Evolutionary conservation across 2,113 vertebrate species (phyloP).

Genomic region (Pyxicephalus adspersus): DNA sequence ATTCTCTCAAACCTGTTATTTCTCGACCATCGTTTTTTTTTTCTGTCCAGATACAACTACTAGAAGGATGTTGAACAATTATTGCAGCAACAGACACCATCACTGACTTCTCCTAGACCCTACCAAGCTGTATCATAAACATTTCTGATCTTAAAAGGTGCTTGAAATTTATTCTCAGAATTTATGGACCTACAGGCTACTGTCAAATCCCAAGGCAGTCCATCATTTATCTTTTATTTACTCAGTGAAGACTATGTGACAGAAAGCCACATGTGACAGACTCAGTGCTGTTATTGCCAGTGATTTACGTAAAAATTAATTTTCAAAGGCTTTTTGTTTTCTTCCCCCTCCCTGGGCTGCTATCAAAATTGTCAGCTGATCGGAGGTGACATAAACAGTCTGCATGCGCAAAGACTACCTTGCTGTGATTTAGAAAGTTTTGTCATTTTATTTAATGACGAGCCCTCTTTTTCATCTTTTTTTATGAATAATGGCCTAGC

Average conservation of each 20-base stretch:
- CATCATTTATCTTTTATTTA: slow-evolving; percentile 21
- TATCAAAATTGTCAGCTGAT: slow-evolving; percentile 19
- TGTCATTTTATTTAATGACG: slow-evolving; percentile 24
- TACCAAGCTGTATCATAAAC: slow-evolving; percentile 19
- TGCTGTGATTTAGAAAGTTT: slow-evolving; percentile 39
- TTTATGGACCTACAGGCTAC: neutral
- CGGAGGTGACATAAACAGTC: neutral
- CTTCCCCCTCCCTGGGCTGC: neutral
- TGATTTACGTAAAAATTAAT: slow-evolving; percentile 42
- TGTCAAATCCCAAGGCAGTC: slow-evolving; percentile 14
- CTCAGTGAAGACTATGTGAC: slow-evolving; percentile 1
- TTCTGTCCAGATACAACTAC: neutral
- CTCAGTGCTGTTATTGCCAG: neutral
- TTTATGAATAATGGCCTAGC: slow-evolving; percentile 14
- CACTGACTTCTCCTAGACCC: slow-evolving; percentile 15
- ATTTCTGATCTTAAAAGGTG: slow-evolving; percentile 41
- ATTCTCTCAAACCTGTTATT: neutral
- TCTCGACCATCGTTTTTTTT: neutral
- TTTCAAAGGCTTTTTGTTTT: slow-evolving; percentile 21
- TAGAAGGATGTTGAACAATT: neutral
- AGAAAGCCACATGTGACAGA: slow-evolving; percentile 20
- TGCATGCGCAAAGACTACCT: slow-evolving; percentile 12
- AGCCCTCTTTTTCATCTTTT: slow-evolving; percentile 2
- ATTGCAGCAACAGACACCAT: neutral
- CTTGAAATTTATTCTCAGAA: neutral